Evolutionary conservation across 1,140 invertebrate species (phyloP).

Genomic region (Caenorhabditis brenneri): DNA sequence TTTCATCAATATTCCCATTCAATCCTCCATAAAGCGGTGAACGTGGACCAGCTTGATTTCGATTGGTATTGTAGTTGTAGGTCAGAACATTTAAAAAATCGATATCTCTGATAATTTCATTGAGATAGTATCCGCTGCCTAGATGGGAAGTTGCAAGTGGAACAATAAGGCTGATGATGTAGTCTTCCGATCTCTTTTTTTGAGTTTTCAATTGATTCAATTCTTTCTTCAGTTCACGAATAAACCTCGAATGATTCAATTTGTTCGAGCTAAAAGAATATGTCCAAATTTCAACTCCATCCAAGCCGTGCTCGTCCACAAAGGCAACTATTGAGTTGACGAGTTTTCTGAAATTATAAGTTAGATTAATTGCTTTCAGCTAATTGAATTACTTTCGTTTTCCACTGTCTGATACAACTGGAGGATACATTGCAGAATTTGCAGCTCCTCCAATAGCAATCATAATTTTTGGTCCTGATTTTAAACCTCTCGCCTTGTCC

Average conservation of each 20-base stretch:
- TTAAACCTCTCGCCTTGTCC: background rate
- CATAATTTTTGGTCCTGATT: background rate
- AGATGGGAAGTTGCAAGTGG: background rate
- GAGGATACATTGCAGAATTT: background rate
- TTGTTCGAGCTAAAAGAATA: background rate
- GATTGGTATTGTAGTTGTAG: background rate
- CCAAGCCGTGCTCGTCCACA: background rate
- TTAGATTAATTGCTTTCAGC: background rate
- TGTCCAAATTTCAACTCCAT: background rate
- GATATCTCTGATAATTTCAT: background rate
- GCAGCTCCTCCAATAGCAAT: background rate
- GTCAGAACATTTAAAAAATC: background rate
- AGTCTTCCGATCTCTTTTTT: background rate
- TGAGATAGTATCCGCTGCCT: background rate
- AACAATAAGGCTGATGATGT: background rate
- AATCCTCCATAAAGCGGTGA: background rate
- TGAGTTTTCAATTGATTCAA: background rate
- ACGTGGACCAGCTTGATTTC: background rate
- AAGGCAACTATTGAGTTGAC: background rate
- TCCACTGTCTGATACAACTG: background rate
- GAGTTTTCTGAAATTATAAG: background rate
- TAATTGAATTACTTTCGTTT: background rate
- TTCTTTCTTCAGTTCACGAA: background rate
- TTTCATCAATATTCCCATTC: background rate
- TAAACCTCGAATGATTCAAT: background rate